Evolutionary conservation across 2,797 vertebrate species (phyloP).

Genomic region (Strix occidentalis): DNA sequence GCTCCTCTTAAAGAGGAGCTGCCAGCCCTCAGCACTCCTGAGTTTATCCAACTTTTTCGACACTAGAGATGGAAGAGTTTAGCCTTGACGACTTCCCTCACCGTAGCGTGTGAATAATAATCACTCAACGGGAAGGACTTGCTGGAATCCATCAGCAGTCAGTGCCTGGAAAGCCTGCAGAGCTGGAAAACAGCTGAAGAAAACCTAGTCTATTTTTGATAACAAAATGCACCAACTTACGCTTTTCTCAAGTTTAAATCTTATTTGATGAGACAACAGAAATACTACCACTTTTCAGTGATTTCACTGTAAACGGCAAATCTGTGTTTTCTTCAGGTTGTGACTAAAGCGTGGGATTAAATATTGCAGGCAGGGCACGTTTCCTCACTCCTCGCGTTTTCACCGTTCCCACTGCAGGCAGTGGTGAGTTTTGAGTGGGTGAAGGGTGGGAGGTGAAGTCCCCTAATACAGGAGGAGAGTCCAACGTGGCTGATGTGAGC

Average conservation of each 20-base stretch:
- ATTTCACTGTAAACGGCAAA: not conserved
- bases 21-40: not conserved
- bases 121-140: not conserved
- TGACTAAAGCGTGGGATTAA: not conserved
- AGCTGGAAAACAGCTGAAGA: not conserved
- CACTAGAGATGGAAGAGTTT: not conserved
- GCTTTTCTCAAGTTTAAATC: not conserved
- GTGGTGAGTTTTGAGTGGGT: not conserved
- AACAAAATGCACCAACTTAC: not conserved
- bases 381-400: accelerated
- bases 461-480: not conserved
- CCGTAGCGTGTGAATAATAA: not conserved
- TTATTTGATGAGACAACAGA: not conserved
- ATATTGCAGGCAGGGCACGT: not conserved
- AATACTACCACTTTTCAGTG: not conserved
- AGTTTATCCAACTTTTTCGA: not conserved
- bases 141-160: not conserved
- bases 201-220: not conserved
- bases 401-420: not conserved
- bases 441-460: not conserved
- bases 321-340: not conserved
- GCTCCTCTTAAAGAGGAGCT: not conserved
- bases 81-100: not conserved
- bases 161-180: not conserved
- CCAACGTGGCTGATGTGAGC: not conserved